Base-by-base conservation (phyloP, 1,140 invertebrate species). In the Propsilocerus akamusi region DNA sequence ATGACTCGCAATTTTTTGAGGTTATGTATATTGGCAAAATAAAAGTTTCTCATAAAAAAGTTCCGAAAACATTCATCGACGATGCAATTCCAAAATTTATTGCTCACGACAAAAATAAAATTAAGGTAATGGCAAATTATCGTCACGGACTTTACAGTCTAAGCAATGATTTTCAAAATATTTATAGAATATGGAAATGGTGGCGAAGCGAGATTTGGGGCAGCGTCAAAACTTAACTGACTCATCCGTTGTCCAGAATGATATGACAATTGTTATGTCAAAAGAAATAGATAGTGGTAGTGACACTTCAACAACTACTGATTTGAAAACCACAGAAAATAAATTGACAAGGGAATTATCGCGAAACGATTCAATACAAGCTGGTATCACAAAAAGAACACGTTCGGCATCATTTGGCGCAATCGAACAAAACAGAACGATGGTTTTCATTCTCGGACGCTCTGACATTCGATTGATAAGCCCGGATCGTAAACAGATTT, bases 21-120 rank as follows among this genome's bases (percentile, higher is more conserved):
- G 83, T 85, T 63, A 69, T 91, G 37, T 92, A 92, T 61, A 78
- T 89, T 50, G 88, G 88, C 3, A 91, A 89, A 69, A 86, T 91
- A 7, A 78, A 81, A 53, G 82, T 90, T 50, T 82, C 81, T 26
- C 80, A 85, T 61, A 77, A 82, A 62, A 89, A 87, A 62, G 84
- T 93, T 17, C 81, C 86, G 4, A 82, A 86, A 56, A 76, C 80
- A 0, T 84, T 94, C 55, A 91, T 95, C 52, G 91, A 97, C 61
- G 88, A 93, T 59, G 84, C 88, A 10, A 67, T 94, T 26, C 74
- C 80, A 48, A 90, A 86, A 63, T 89, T 96, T 59, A 76, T 78
- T 46, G 72, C 77, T 11, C 80, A 86, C 59, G 85, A 90, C 58
- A 41, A 41, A 17, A 41, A 20, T 14, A 41, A 41, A 41, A 41